Evolutionary conservation across 2,888 invertebrate genomes (phyloP), one percentile per base, ranked within the genome.

Genomic region (Apotomis capreana): DNA sequence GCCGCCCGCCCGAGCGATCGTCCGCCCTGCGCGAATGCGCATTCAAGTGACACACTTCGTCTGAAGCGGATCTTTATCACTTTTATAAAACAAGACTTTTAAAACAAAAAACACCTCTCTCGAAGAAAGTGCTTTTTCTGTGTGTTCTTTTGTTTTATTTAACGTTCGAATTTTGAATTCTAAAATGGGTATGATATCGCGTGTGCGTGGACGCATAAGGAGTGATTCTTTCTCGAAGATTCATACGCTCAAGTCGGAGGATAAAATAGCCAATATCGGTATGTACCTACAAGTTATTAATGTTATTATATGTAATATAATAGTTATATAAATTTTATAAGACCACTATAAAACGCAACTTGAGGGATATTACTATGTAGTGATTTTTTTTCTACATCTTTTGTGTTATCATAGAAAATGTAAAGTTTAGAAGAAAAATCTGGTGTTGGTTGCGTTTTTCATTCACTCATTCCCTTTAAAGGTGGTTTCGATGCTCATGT

Each of bases 181-280:
- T 51, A 80, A 79, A 77, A 96, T 96, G 96, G 96, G 95, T 68
- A 95, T 96, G 95, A 95, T 96, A 81, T 95, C 95, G 49, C 92
- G 95, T 81, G 95, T 96, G 79, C 92, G 96, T 61, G 95, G 95
- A n/a, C 92, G 96, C 72, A 92, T 95, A 62, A 94, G 95, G 79
- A 94, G 94, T 83, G 94, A 94, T 83, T 95, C 95, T 54, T 91
- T 95, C 85, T 94, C 95, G 81, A 95, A 95, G 85, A 86, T 95
- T 83, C 94, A 94, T 77, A 92, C 94, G 15, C 91, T 94, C 74
- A 92, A 94, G 78, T 94, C 95, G 49, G 94, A 95, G 78, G 95
- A 96, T 80, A 95, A 95, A 90, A 95, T 95, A 71, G 95, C 95
- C 5, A 95, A 96, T 85, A 95, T 95, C 77, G 95, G 95, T 95